Evolutionary conservation across 2,797 vertebrate genomes (phyloP).

Genomic region (Lateolabrax maculatus): DNA sequence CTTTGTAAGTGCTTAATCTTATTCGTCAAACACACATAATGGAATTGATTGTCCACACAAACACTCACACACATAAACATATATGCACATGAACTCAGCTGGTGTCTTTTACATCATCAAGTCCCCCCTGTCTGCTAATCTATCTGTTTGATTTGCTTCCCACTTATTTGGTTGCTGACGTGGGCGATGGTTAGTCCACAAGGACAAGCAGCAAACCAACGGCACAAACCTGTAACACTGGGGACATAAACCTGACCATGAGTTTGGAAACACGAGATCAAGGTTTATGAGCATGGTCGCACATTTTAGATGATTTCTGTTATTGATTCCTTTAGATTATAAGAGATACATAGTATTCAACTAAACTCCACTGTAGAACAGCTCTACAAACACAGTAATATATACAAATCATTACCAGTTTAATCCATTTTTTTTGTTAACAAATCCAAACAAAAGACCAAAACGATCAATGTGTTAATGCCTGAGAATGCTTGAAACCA

Average conservation of each 20-base stretch:
- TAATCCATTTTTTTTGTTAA: too few relatives aligned
- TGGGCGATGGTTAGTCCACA: constrained; percentile 1
- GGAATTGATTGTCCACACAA: constrained; percentile 21
- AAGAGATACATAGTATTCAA: too few relatives aligned
- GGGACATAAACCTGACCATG: neutral
- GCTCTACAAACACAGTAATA: too few relatives aligned
- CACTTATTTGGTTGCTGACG: constrained; percentile 35
- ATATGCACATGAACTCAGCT: constrained; percentile 16
- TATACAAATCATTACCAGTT: too few relatives aligned
- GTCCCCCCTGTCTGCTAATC: constrained; percentile 26
- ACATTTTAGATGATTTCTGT: neutral
- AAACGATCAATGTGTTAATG: too few relatives aligned
- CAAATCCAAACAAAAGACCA: too few relatives aligned
- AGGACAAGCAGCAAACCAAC: constrained; percentile 10
- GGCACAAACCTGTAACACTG: neutral
- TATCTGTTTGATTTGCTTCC: constrained; percentile 19
- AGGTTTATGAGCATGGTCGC: neutral
- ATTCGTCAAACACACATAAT: constrained; percentile 47
- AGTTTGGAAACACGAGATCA: neutral
- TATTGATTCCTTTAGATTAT: too few relatives aligned
- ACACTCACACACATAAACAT: neutral
- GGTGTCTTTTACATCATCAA: constrained; percentile 48
- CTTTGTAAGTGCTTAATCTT: constrained; percentile 49
- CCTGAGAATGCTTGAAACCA: too few relatives aligned
- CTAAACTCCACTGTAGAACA: too few relatives aligned